Base-by-base conservation (phyloP, 1,140 invertebrate genomes). In the Ectropis grisescens region DNA sequence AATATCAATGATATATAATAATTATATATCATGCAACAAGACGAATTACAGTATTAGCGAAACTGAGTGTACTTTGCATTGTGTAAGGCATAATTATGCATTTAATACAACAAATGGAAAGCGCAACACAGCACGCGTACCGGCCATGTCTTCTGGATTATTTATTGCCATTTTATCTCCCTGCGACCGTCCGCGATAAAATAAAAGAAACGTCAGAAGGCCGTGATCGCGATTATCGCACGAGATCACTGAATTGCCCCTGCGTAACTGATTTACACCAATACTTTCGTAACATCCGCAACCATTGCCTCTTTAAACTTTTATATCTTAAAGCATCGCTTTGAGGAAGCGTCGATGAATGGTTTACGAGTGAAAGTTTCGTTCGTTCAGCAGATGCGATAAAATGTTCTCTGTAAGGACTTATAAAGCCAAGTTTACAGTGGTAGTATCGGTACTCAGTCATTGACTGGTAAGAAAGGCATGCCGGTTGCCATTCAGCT, bases 111-210 rank as follows among this genome's bases (percentile, higher is more conserved):
- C 62, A 61, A 71, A 66, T 58, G 57, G 66, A 66, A 68, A 68
- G 56, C 68, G 64, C 62, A 65, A 60, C 62, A 36, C 57, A 40
- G 47, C 43, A 52, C 59, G 61, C 60, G 62, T 61, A 71, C 55
- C 39, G 45, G 33, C 50, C 37, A 41, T 52, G 59, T 68, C 67
- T 56, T 55, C 44, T 33, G 37, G 50, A 74, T 74, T 71, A 78
- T 78, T 78, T 76, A 76, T 71, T 74, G 50, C 67, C 38, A 54
- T 58, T 74, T 78, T 74, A 78, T 74, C 69, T 78, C 51, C 59
- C 49, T 43, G 58, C 67, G 58, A 59, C 64, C 59, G 58, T 62
- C 54, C 38, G 58, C 52, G 69, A 71, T 78, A 74, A 72, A 74
- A 78, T 62, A 78, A 74, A 70, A 74, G 67, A 71, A 71, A 71